Evolutionary conservation across 2,113 vertebrate genomes (phyloP), one percentile per base, ranked within the genome.

Genomic region (Ascaphus truei): DNA sequence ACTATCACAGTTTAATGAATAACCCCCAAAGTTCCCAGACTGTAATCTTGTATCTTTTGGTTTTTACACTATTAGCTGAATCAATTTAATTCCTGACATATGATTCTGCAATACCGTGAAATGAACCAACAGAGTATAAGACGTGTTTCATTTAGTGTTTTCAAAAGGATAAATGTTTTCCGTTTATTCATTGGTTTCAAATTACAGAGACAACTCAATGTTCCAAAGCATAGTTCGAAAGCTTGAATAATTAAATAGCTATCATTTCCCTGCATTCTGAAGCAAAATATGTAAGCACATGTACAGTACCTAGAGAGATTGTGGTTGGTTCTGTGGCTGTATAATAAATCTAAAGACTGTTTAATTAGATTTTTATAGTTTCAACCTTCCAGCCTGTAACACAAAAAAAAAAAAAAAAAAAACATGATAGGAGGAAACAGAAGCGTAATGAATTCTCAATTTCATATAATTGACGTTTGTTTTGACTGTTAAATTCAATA

Each of bases 131-230:
- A 68, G 64, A 47, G 52, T 47, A 47, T 55, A 56, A 68, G 58
- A 68, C 29, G 53, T 68, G 37, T 68, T 68, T 48, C 39, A 68
- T 68, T 65, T 58, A 47, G 52, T 34, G 39, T 57, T 68, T 68
- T 68, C 52, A 33, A 68, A 47, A 47, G 64, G 51, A 57, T 68
- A 68, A 68, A 68, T 56, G 64, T 58, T 58, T 68, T 48, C 41
- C 64, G 39, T 68, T 68, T 68, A 48, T 52, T 47, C 52, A 26
- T 68, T 68, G 64, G 64, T 47, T 56, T 68, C 45, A 48, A 58
- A 68, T 68, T 68, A 58, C 64, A 48, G 58, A 57, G 53, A 68
- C 51, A 58, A 68, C 2, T 47, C 51, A 68, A 16, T 18, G 39
- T 68, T 57, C 51, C 52, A 29, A 39, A 33, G 64, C 20, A 57